A percentile compares a stretch with the other conserved stretches of the same genome.
These are phyloP conservation scores for Pluvialis apricaria DNA, from an alignment of 2,113 vertebrate genomes.

Conservation along the genomic window DNA sequence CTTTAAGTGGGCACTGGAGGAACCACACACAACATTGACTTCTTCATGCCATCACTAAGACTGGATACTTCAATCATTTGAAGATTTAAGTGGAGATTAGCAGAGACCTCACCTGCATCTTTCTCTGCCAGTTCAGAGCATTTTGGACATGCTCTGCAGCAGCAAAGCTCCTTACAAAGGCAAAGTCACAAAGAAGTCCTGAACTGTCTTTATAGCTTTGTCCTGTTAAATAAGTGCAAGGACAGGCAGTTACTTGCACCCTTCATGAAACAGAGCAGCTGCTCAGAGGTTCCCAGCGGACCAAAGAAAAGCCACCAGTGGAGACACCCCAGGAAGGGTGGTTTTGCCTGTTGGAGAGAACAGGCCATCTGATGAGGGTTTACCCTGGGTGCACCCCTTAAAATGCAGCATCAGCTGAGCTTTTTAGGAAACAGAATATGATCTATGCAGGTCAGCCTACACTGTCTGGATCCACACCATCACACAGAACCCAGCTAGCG, in stretches of 20 bases:
- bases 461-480: not conserved
- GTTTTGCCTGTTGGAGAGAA: not conserved
- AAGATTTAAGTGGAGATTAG: slow-evolving; percentile 3
- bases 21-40: not conserved
- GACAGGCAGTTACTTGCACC: not conserved
- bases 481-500: not conserved
- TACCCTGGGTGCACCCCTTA: not conserved
- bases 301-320: not conserved
- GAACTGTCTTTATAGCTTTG: not conserved
- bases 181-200: not conserved
- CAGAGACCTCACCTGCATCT: not conserved
- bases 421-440: not conserved
- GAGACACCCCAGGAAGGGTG: not conserved
- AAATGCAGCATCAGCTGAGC: not conserved
- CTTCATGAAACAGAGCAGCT: not conserved
- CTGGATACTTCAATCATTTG: not conserved
- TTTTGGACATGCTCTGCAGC: not conserved
- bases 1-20: slow-evolving; percentile 37
- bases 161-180: not conserved
- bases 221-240: not conserved
- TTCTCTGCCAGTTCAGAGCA: not conserved
- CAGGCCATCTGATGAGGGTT: not conserved
- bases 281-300: not conserved
- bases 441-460: not conserved
- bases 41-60: not conserved